Evolutionary conservation across 2,113 vertebrate species (phyloP), one percentile per base, ranked within the genome.

Genomic region (Lepus americanus): DNA sequence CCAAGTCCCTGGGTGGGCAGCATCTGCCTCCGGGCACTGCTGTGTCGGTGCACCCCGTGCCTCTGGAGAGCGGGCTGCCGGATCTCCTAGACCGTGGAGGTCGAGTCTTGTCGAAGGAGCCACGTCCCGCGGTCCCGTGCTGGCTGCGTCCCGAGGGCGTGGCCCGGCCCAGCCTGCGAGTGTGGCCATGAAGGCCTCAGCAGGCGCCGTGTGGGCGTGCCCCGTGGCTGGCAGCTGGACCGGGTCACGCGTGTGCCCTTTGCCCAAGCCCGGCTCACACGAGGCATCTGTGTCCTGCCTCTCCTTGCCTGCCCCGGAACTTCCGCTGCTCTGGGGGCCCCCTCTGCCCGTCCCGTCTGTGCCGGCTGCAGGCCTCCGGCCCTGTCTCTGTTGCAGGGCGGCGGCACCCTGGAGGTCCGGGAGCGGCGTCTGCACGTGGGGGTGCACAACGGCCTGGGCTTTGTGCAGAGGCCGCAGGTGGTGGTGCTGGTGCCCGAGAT

Each of bases 371-470:
- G 13, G n/a, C 39, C 11, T 27, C 6, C 13, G 14, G 23, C 4
- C 3, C 1, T 6, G 31, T 64, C 74, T 93, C 39, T 20, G 11
- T 53, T 92, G 6, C 79, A 99, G 99, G 98, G 97, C 1, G 97
- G 97, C 3, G 1, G 78, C 0, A 7, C 88, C 0, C 86, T 99
- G n/a, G 92, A 95, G 22, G 98, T 99, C 93, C 98, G 99, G 97
- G 99, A 99, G 95, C 98, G 99, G 27, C 98, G 99, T 80, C 98
- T 99, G 61, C 99, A 99, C 0, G 96, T 99, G 0, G 99, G 99
- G 0, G 99, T 99, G 69, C 99, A 99, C 98, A 99, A 99, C 0
- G 99, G 99, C 17, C 98, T 99, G 98, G 97, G 98, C 96, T 99
- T 99, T 0, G 97, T 99, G 69, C 99, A 98, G 55, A 97, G 97